Evolutionary conservation across 2,888 invertebrate genomes (phyloP).

Genomic region (Ryuthela nishihirai): DNA sequence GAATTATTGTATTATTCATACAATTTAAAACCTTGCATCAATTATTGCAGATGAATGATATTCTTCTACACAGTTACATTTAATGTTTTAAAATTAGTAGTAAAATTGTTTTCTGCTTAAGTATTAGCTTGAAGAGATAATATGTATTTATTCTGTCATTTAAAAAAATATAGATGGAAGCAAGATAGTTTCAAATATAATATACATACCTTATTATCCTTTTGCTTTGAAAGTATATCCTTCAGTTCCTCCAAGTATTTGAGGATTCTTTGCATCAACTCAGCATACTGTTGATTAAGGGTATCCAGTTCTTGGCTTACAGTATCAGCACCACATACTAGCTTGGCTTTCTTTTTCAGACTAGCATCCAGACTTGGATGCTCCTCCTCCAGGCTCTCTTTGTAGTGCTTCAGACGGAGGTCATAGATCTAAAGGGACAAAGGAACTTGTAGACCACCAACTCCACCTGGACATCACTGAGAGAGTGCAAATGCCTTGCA

Average conservation of each 20-base stretch:
- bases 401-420: constrained; percentile 76
- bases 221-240: constrained; percentile 13
- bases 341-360: constrained; percentile 45
- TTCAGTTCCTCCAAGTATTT: constrained; percentile 61
- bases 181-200: neutral
- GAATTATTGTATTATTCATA: too few relatives aligned
- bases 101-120: too few relatives aligned
- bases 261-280: constrained; percentile 50
- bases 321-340: constrained; percentile 62
- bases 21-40: too few relatives aligned
- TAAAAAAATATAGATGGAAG: neutral
- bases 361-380: constrained; percentile 72
- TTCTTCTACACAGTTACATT: too few relatives aligned
- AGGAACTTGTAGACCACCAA: constrained; percentile 30
- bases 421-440: constrained; percentile 64
- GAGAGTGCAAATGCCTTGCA: too few relatives aligned
- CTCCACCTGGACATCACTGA: too few relatives aligned
- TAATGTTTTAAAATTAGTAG: too few relatives aligned
- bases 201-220: constrained; percentile 17
- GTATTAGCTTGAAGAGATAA: too few relatives aligned
- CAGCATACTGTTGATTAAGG: constrained; percentile 72
- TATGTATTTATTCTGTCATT: too few relatives aligned
- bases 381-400: constrained; percentile 72
- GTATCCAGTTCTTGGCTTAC: constrained; percentile 73
- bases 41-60: too few relatives aligned